Conservation (phyloP, 2,113 vertebrate species). For the Paracanthobrama guichenoti region DNA sequence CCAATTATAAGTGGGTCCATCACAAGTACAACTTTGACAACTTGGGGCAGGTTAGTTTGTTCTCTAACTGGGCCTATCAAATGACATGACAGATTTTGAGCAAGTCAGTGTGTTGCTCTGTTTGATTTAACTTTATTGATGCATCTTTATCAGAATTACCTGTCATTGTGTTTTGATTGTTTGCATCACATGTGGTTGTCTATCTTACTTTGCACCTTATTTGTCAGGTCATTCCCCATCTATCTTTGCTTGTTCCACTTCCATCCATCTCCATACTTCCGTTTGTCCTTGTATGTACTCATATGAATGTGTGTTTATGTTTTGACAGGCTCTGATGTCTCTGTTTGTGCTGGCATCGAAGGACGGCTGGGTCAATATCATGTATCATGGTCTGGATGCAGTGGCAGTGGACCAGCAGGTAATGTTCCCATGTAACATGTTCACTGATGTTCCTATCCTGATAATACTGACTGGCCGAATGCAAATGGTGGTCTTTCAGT, state of each 20-base stretch:
- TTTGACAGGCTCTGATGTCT: constrained; percentile 92
- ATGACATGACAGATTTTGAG: constrained; percentile 1
- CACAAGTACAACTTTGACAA: constrained; percentile 99
- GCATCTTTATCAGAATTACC: not conserved
- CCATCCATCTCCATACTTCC: not conserved
- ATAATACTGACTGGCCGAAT: not conserved
- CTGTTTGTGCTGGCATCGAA: constrained; percentile 98
- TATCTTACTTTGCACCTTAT: not conserved
- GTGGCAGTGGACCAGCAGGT: constrained; percentile 96
- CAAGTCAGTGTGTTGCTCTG: not conserved
- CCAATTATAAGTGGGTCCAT: constrained; percentile 97
- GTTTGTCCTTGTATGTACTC: constrained; percentile 20
- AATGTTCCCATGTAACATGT: constrained; percentile 35
- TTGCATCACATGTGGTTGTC: not conserved
- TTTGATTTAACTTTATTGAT: not conserved
- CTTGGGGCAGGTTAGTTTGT: constrained; percentile 87
- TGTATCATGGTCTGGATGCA: constrained; percentile 97
- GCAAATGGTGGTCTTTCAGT: not conserved
- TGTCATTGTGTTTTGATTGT: not conserved
- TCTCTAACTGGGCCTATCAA: not conserved
- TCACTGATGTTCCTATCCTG: not conserved
- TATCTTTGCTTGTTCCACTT: constrained; percentile 19
- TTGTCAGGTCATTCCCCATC: not conserved
- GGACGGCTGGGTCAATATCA: constrained; percentile 99
- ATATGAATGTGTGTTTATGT: constrained; percentile 4